Evolutionary conservation across 1,140 invertebrate species (phyloP).

Genomic region (Leguminivora glycinivorella): DNA sequence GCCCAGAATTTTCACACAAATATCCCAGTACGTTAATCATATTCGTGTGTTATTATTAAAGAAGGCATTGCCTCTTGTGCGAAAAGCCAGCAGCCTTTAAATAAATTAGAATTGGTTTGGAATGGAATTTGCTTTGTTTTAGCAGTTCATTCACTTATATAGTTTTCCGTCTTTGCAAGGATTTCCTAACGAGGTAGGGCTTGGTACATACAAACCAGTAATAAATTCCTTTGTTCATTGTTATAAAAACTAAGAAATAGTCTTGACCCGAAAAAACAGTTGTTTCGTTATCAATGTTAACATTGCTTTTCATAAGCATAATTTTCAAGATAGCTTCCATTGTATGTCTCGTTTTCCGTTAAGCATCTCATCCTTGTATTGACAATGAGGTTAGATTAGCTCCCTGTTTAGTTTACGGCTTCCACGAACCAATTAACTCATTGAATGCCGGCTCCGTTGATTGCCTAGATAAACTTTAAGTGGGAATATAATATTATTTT

Average conservation of each 20-base stretch:
- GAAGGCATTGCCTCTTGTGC: slow-evolving; percentile 3
- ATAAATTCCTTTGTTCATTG: too few relatives aligned
- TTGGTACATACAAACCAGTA: too few relatives aligned
- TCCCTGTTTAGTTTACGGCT: neutral
- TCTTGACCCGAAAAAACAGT: neutral
- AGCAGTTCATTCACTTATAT: too few relatives aligned
- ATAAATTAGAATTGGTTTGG: too few relatives aligned
- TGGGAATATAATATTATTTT: neutral
- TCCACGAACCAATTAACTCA: slow-evolving; percentile 9
- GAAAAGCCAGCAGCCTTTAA: neutral
- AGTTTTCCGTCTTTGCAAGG: too few relatives aligned
- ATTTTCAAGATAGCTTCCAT: too few relatives aligned
- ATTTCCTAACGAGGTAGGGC: too few relatives aligned
- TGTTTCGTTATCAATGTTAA: too few relatives aligned
- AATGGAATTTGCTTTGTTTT: neutral
- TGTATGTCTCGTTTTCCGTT: neutral
- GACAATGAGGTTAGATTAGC: neutral
- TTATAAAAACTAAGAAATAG: neutral
- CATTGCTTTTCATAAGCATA: too few relatives aligned
- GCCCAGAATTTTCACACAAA: slow-evolving; percentile 40
- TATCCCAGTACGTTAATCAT: slow-evolving; percentile 19
- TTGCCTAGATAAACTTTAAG: neutral
- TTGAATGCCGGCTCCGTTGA: slow-evolving; percentile 1
- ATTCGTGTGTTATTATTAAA: slow-evolving; percentile 29
- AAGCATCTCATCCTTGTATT: too few relatives aligned